Evolutionary conservation across 2,113 vertebrate species (phyloP).

Genomic region (Stictonetta naevosa): DNA sequence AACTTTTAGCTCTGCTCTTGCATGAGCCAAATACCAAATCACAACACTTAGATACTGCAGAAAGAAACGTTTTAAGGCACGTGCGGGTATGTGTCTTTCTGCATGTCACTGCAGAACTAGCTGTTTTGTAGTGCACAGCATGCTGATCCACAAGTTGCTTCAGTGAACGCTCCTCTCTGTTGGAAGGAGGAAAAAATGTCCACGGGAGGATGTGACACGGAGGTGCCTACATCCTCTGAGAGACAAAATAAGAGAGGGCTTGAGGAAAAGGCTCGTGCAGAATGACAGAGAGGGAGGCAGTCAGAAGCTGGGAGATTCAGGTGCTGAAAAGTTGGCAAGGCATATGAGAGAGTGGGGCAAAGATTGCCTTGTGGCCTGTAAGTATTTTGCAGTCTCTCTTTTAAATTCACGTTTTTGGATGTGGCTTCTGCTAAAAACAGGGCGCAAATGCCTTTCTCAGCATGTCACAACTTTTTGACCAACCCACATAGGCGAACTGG

Average conservation of each 20-base stretch:
- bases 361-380: background rate
- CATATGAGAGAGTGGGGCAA: background rate
- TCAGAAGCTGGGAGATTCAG: background rate
- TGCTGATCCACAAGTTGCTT: background rate
- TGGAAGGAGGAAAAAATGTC: background rate
- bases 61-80: background rate
- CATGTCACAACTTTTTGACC: slow-evolving; percentile 53
- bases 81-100: background rate
- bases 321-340: background rate
- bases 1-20: background rate
- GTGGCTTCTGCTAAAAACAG: slow-evolving; percentile 28
- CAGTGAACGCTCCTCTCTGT: background rate
- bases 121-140: background rate
- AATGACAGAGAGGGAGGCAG: background rate
- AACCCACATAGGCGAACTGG: slow-evolving; percentile 53
- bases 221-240: background rate
- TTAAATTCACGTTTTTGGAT: slow-evolving; percentile 7
- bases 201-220: background rate
- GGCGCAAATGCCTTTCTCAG: slow-evolving; percentile 41
- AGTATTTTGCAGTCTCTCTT: slow-evolving; percentile 4
- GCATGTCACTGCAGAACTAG: background rate
- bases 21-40: background rate
- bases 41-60: background rate
- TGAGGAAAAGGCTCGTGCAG: background rate
- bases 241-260: background rate